Base-by-base conservation (phyloP, 2,888 invertebrate species). In the Venustoraphidia nigricollis region DNA sequence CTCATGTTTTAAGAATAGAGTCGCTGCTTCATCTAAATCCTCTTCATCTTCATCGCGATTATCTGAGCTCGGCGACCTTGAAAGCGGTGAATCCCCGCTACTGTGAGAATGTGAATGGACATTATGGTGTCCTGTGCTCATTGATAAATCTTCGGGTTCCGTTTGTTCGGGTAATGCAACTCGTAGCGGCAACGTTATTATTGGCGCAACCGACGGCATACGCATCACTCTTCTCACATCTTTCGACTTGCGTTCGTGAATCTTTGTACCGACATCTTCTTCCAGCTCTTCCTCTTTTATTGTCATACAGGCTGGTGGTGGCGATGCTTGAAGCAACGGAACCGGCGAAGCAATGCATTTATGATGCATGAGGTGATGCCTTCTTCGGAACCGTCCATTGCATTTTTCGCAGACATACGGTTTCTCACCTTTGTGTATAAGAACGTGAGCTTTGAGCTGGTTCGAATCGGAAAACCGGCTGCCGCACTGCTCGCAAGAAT, bases 391-490 rank as follows among this genome's bases (percentile, higher is more conserved):
- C 53, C 84, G 76, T 54, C 81, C 79, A 52, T 81, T 80, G 60
- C 92, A 92, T 13, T 81, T 75, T 8, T 76, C 75, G 65, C 92
- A 93, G 46, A 79, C 78, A 65, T 88, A 92, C 1, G 91, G 91
- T 57, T 91, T 91, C 64, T 91, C 88, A 37, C 90, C 89, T 56
- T 88, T 87, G 68, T 93, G 93, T 48, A 90, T 88, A 53, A 92
- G 68, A 60, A 82, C 77, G 62, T 93, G 93, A 6, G 91, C 90
- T 66, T 92, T 92, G 48, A 92, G 70, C 64, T 93, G 92, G 63
- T 93, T 93, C 8, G 89, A 88, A 66, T 93, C 92, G 52, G 90
- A 89, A 68, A 93, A 93, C 55, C 83, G 81, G 37, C 88, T 82
- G 8, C 83, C 76, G 66, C 93, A 93, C 50, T 86, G 74, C 53